Evolutionary conservation across 1,140 invertebrate genomes (phyloP), one percentile per base, ranked within the genome.

Genomic region (Platyscapa corneri): DNA sequence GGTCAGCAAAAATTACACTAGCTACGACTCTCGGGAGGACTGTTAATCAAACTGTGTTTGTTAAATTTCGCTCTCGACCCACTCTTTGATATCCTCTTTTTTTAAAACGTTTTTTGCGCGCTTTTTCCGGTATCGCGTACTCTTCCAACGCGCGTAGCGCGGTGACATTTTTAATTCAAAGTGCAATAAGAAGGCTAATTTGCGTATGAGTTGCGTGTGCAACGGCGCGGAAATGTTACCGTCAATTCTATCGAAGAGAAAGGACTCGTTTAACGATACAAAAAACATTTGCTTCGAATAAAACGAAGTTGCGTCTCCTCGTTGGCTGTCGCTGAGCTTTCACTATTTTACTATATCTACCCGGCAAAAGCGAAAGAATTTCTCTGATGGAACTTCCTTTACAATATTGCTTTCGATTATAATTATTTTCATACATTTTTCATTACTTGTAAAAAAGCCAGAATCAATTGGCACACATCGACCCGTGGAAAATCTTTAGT

Each of bases 291-390:
- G 32, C 27, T 27, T 60, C 32, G 60, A 82, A 82, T 75, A 60
- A 76, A 74, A 76, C 56, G 74, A 76, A 64, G 75, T 83, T 76
- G 76, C 81, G 75, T 56, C 42, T 14, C 20, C 6, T 64, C n/a
- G 39, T 56, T 75, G 5, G 27, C 39, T 65, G 46, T 8, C 7
- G 27, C 53, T 10, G 72, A 70, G n/a, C 34, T 82, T 82, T 83
- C 49, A 84, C 60, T 32, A 64, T 64, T 37, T 78, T 56, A 46
- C 56, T 46, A 42, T 30, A 84, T 70, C 70, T 77, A 53, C 12
- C 18, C 80, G 23, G 74, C 39, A 67, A n/a, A 34, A 74, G n/a
- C 39, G 18, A 74, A 60, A 77, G 56, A 77, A 64, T 77, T 39
- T 60, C 56, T 75, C 77, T 76, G n/a, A 77, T 23, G 56, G 34